Evolutionary conservation across 2,888 invertebrate species (phyloP).

Genomic region (Pachliopta kotzebuea): DNA sequence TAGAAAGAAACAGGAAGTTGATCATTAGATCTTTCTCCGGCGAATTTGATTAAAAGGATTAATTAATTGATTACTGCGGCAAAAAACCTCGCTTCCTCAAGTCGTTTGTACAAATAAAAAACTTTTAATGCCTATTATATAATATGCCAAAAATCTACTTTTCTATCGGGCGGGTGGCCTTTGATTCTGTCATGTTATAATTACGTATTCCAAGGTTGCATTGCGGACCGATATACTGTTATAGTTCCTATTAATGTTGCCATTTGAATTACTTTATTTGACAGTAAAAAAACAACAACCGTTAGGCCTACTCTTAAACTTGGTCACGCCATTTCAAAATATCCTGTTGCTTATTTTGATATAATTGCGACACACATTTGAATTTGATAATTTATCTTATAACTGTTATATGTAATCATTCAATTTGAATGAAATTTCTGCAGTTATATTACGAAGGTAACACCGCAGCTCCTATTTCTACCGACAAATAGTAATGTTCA

Average conservation of each 20-base stretch:
- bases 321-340: not conserved
- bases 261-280: conserved; percentile 7
- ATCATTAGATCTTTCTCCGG: conserved; percentile 20
- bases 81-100: conserved; percentile 25
- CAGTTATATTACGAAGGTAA: too few species aligned
- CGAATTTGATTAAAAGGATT: conserved; percentile 55
- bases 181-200: conserved; percentile 37
- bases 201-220: conserved; percentile 38
- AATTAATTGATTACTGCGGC: conserved; percentile 34
- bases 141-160: conserved; percentile 28
- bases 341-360: not conserved
- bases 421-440: not conserved
- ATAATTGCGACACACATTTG: not conserved
- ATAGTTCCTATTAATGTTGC: conserved; percentile 30
- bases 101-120: conserved; percentile 42
- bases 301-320: not conserved
- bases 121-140: conserved; percentile 10
- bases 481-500: too few species aligned
- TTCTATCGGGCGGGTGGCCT: conserved; percentile 24
- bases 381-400: not conserved
- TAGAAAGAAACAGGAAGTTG: conserved; percentile 24
- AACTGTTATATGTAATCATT: not conserved
- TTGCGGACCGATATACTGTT: conserved; percentile 38
- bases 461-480: too few species aligned
- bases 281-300: not conserved